Conservation (phyloP, 2,888 invertebrate genomes). For the Syrphus vitripennis region DNA sequence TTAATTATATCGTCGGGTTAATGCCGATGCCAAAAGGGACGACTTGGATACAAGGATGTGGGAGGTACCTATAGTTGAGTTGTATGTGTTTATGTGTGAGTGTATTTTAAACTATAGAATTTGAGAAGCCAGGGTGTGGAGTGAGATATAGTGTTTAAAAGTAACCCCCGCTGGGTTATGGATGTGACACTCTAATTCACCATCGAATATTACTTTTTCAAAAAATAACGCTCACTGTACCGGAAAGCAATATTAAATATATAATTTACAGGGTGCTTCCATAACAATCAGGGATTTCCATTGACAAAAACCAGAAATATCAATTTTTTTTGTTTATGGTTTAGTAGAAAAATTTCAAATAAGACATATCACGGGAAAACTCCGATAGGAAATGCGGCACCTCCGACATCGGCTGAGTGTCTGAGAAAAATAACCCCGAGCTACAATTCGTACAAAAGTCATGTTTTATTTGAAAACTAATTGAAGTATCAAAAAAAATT, state of each 20-base stretch:
- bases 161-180: constrained; percentile 58
- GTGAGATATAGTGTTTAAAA: constrained; percentile 25
- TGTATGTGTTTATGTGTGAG: neutral
- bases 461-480: too few species aligned
- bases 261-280: constrained; percentile 6
- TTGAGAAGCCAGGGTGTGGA: neutral
- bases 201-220: constrained; percentile 61
- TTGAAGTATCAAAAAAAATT: too few species aligned
- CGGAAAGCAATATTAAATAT: constrained; percentile 48
- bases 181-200: constrained; percentile 66
- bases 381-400: too few species aligned
- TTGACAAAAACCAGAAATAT: too few species aligned
- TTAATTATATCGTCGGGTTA: constrained; percentile 71
- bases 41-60: constrained; percentile 45
- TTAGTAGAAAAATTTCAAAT: too few species aligned
- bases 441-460: too few species aligned
- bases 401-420: too few species aligned
- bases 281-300: too few species aligned
- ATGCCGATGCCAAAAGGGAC: constrained; percentile 66
- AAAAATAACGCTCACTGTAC: constrained; percentile 52
- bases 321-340: too few species aligned
- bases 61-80: neutral
- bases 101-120: neutral
- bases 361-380: too few species aligned
- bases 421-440: too few species aligned